A percentile compares a stretch with the other conserved stretches of the same genome.
These are phyloP conservation scores for Columba guinea DNA, from an alignment of 2,797 vertebrate genomes.

Conservation along the genomic window DNA sequence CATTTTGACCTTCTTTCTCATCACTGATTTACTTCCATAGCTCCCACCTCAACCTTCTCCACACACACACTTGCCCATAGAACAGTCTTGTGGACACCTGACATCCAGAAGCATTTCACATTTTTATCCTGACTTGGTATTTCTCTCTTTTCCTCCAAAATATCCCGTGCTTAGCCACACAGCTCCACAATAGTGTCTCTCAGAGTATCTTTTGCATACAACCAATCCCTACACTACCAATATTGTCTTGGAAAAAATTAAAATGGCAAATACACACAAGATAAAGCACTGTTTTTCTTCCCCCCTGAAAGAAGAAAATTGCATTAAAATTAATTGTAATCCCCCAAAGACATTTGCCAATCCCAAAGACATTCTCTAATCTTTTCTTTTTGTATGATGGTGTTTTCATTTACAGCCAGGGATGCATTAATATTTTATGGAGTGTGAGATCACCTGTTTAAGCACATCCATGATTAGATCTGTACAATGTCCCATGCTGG, in stretches of 20 bases:
- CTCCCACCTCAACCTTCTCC: background rate
- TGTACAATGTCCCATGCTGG: background rate
- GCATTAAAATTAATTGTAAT: constrained; percentile 10
- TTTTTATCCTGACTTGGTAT: background rate
- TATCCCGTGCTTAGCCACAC: background rate
- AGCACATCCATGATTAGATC: constrained; percentile 15
- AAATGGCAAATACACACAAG: background rate
- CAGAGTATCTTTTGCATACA: background rate
- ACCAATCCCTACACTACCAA: background rate
- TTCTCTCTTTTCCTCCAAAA: background rate
- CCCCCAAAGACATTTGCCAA: background rate
- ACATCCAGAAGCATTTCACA: background rate
- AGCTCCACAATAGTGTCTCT: accelerated
- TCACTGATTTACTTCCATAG: background rate
- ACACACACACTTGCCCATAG: background rate
- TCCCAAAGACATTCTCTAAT: background rate
- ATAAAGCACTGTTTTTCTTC: background rate
- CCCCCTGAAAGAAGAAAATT: background rate
- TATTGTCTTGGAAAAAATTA: background rate
- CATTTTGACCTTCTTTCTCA: background rate
- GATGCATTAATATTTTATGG: constrained; percentile 13
- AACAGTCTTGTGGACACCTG: accelerated
- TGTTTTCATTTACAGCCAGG: constrained; percentile 30
- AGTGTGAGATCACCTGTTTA: constrained; percentile 36
- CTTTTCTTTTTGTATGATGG: background rate